Evolutionary conservation across 2,888 invertebrate genomes (phyloP), one percentile per base, ranked within the genome.

Genomic region (Coenonympha glycerion): DNA sequence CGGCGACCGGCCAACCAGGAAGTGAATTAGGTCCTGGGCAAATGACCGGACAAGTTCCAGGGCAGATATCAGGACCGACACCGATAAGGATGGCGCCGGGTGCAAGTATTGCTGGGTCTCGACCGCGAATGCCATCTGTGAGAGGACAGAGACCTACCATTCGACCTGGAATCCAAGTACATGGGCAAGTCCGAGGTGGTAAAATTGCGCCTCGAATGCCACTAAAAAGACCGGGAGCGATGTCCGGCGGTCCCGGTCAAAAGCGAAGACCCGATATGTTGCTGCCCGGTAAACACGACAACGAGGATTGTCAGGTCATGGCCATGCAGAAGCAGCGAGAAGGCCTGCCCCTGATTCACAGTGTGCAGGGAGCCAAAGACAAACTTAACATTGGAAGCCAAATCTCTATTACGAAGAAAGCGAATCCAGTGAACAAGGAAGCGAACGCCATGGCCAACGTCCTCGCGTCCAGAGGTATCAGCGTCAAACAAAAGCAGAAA

Each of bases 371-470:
- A 55, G 82, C 84, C 6, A 84, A 79, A 61, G 82, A 82, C 41
- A 84, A 91, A 68, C 88, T 93, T 67, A 92, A 92, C 72, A 77
- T 93, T 34, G 91, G 91, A n/a, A 92, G 92, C 65, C 92, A 92
- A 52, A 91, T 92, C 54, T 93, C 92, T 1, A 82, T 93, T 58
- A 92, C 92, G 26, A 90, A 90, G 60, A 87, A 87, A 60, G 78
- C 84, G 3, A 33, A 24, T 34, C 45, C 45, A 2, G 90, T 91
- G 41, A 91, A 91, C 63, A 90, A 90, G 30, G 92, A 93, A 69
- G 92, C 93, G 0, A 92, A 90, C 64, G 92, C 92, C 0, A 93
- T 94, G 65, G 93, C 94, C 0, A 92, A 91, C 68, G 92, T 94
- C 51, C 74, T 94, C 52, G 93, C 93, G 2, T 92, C 92, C 4